Evolutionary conservation across 1,140 invertebrate genomes (phyloP).

Genomic region (Pseudomyrmex gracilis): DNA sequence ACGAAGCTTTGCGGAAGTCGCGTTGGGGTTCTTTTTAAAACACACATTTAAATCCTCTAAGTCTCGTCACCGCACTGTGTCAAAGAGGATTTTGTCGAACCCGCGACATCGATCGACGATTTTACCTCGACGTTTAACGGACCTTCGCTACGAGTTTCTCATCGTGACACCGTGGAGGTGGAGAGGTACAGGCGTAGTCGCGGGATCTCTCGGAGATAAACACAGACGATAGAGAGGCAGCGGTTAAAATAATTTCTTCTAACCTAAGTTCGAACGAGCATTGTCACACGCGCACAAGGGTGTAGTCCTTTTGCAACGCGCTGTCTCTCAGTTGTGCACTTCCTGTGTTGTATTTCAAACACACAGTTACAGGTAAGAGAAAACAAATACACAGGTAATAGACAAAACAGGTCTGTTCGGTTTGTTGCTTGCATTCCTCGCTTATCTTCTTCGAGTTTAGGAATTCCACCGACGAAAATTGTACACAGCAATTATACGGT

Average conservation of each 20-base stretch:
- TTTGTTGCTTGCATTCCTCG: no score
- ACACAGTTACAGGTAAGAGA: not conserved
- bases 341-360: not conserved
- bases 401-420: no score
- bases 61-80: not conserved
- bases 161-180: conserved; percentile 24
- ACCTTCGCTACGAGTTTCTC: conserved; percentile 51
- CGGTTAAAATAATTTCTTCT: conserved; percentile 37
- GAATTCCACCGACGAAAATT: no score
- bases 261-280: conserved; percentile 47
- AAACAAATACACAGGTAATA: no score
- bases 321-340: not conserved
- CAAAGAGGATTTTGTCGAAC: conserved; percentile 9
- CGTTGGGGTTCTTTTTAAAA: conserved; percentile 4
- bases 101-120: conserved; percentile 4
- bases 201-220: conserved; percentile 45
- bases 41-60: conserved; percentile 33
- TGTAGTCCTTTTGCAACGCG: conserved; percentile 6
- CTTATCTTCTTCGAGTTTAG: not conserved
- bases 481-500: no score
- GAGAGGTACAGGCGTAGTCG: not conserved
- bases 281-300: conserved; percentile 19
- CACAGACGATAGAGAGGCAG: conserved; percentile 27
- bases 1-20: conserved; percentile 2
- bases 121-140: conserved; percentile 51